Evolutionary conservation across 2,797 vertebrate species (phyloP), one percentile per base, ranked within the genome.

Genomic region (Mastacembelus armatus): DNA sequence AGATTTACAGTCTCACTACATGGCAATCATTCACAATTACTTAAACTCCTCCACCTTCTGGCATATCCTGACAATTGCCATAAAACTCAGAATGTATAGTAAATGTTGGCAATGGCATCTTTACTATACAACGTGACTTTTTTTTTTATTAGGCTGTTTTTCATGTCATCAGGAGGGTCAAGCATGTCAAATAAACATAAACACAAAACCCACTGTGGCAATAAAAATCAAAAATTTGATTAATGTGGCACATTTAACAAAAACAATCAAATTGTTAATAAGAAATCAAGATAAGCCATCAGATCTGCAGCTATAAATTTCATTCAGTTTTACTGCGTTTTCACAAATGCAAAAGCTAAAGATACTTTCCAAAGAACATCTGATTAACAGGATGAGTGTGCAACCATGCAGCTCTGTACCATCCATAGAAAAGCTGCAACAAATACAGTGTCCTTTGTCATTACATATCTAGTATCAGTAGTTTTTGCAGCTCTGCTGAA

Each of bases 1-100:
- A 83, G 80, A 86, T 77, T 68, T 68, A 62, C 64, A 79, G 71
- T 73, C 71, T 78, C 40, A 29, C 38, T 33, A 44, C 72, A 84
- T 82, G 73, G 64, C 57, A 69, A 87, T 89, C 72, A 78, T 35
- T 79, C 59, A 69, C 64, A 80, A 47, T 79, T 75, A 51, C 52
- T 47, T 51, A 45, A 57, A 83, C 45, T 45, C 22, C 48, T 77
- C 39, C n/a, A 18, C 67, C 77, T 78, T 79, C 65, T 74, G 80
- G 77, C 79, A 59, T 39, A 68, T 26, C 12, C 67, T 70, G 59
- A 64, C 74, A 47, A 71, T 44, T 61, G 44, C 61, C 30, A 40
- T 59, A 47, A 77, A 78, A 73, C 57, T 76, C 67, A 74, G 26
- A 48, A 43, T 24, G n/a, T 40, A 35, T 62, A 54, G 59, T 48